Evolutionary conservation across 2,888 invertebrate genomes (phyloP).

Genomic region (Chaitophorus viminalis): DNA sequence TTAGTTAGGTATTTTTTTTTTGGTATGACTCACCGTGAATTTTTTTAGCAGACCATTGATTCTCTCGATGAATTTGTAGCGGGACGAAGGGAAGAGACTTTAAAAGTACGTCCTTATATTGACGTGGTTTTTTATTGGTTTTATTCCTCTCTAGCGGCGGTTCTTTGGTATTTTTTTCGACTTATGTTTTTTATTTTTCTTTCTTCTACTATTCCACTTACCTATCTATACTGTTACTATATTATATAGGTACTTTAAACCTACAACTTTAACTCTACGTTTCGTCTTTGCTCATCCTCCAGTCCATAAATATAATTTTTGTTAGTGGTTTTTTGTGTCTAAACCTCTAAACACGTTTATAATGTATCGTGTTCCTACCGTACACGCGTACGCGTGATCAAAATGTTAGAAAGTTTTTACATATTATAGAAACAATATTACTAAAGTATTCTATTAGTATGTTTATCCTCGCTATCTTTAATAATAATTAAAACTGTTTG

Average conservation of each 20-base stretch:
- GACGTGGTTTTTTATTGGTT: conserved; percentile 54
- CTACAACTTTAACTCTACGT: neutral
- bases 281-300: neutral
- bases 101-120: conserved; percentile 40
- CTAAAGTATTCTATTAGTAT: too few species aligned
- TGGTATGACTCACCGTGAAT: neutral
- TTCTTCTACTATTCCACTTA: neutral
- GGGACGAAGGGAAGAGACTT: conserved; percentile 3
- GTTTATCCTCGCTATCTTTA: too few species aligned
- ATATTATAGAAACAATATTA: too few species aligned
- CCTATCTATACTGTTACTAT: neutral
- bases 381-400: too few species aligned
- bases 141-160: neutral
- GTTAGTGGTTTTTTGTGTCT: neutral
- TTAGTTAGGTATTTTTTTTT: neutral
- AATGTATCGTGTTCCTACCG: neutral
- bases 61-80: neutral
- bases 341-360: neutral
- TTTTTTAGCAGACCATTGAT: conserved; percentile 22
- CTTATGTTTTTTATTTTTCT: neutral
- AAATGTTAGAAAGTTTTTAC: too few species aligned
- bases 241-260: neutral
- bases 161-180: conserved; percentile 28
- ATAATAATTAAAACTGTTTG: too few species aligned
- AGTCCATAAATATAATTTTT: neutral